Percentiles rank a stretch among this genome's conserved stretches.
These are phyloP conservation scores for Agonum fuliginosum DNA, from an alignment of 2,888 invertebrate species.

Conservation along the genomic window DNA sequence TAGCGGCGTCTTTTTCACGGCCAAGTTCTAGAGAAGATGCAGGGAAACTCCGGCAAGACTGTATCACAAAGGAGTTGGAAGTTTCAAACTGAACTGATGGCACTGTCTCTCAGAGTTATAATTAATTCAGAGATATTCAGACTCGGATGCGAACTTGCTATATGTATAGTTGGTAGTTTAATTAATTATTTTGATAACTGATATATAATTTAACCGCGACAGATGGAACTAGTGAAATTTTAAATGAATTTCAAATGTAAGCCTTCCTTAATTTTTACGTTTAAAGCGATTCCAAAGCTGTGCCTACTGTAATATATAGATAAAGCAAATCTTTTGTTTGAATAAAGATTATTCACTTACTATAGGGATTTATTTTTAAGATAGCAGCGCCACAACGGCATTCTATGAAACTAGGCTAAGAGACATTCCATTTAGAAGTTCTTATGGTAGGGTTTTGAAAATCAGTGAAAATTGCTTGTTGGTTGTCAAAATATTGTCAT, in stretches of 20 bases:
- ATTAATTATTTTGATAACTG: conserved; percentile 59
- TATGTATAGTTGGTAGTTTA: conserved; percentile 47
- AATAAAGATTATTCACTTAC: too few relatives aligned
- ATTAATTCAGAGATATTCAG: conserved; percentile 56
- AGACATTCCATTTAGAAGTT: too few relatives aligned
- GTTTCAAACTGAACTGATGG: conserved; percentile 56
- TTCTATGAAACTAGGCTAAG: too few relatives aligned
- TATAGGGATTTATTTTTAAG: too few relatives aligned
- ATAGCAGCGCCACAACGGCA: too few relatives aligned
- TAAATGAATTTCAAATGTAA: neutral
- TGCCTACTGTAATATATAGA: too few relatives aligned
- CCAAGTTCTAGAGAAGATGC: conserved; percentile 35
- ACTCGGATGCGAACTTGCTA: conserved; percentile 37
- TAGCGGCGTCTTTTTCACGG: conserved; percentile 29
- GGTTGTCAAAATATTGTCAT: too few relatives aligned
- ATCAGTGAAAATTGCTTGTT: too few relatives aligned
- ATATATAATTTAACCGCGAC: conserved; percentile 49
- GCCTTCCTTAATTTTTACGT: too few relatives aligned
- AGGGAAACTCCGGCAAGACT: conserved; percentile 58
- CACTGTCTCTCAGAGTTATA: conserved; percentile 55
- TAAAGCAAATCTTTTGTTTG: too few relatives aligned
- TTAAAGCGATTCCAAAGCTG: too few relatives aligned
- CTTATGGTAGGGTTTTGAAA: too few relatives aligned
- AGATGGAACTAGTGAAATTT: neutral
- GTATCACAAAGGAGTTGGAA: conserved; percentile 61